These are phyloP conservation scores for Caenorhabditis uteleia DNA, from an alignment of 2,888 invertebrate genomes.

Conservation along the genomic window DNA sequence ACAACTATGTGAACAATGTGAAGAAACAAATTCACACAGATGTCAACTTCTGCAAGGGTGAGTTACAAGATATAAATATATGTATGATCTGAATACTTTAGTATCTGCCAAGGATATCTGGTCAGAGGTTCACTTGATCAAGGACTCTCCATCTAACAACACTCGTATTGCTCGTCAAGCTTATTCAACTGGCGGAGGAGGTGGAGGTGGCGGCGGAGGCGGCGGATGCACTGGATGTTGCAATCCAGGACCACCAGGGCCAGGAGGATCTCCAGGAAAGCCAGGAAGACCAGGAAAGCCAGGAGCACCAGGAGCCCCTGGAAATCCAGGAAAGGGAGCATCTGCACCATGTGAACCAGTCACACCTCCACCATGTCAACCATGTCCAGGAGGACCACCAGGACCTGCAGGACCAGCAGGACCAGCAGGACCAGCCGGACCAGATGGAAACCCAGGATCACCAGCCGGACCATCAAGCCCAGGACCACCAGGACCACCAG, in stretches of 20 bases:
- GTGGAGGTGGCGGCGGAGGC: conserved; percentile 24
- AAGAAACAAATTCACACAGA: conserved; percentile 61
- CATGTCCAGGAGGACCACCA: conserved; percentile 48
- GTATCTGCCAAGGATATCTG: conserved; percentile 68
- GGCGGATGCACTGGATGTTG: conserved; percentile 48
- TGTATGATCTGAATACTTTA: conserved; percentile 14
- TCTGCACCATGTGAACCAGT: conserved; percentile 46
- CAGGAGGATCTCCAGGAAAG: conserved; percentile 46
- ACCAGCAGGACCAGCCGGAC: conserved; percentile 46
- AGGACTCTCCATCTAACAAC: conserved; percentile 52
- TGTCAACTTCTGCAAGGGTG: conserved; percentile 62
- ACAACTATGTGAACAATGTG: conserved; percentile 64
- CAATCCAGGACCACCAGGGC: conserved; percentile 50
- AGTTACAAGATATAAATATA: neutral
- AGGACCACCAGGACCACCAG: conserved; percentile 44
- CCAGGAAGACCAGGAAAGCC: conserved; percentile 48
- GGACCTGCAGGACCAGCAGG: conserved; percentile 47
- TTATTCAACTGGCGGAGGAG: conserved; percentile 28
- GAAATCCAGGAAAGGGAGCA: conserved; percentile 48
- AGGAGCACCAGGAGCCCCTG: conserved; percentile 52
- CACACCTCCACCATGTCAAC: conserved; percentile 48
- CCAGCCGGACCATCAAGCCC: conserved; percentile 39
- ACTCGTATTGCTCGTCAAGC: conserved; percentile 62
- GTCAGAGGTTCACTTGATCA: conserved; percentile 66
- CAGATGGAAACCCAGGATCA: conserved; percentile 41